Evolutionary conservation across 2,888 invertebrate species (phyloP), one percentile per base, ranked within the genome.

Genomic region (Sphecodes monilicornis): DNA sequence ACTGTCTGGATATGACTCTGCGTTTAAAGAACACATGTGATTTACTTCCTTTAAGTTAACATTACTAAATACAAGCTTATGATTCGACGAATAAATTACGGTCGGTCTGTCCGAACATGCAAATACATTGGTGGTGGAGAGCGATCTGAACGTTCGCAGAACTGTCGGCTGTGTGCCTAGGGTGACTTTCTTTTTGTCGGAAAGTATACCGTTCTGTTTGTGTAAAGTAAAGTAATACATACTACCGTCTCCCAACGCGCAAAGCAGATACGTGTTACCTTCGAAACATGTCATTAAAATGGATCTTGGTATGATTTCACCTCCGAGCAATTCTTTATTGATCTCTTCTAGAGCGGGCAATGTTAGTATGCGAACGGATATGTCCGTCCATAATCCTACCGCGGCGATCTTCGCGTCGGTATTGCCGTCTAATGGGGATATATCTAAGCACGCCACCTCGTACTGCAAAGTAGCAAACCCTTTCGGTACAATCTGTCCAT

Each of bases 41-140:
- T 98, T 98, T 0, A 99, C 98, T 94, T 98, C 98, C 92, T 98
- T 98, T 76, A 98, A 96, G 94, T 98, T 99, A 2, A 99, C 99
- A 95, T 99, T 99, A n/a, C 99, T 99, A 95, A 99, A 99, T 4
- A 99, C 99, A 50, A 99, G 96, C 95, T 99, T 99, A 94, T 99
- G 98, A 95, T 99, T 99, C n/a, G 99, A 99, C 8, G 99, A 99
- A 95, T 99, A 99, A 90, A 99, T 99, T 22, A 99, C 99, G 0
- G 99, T 99, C 0, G 99, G 99, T 74, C 99, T 96, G 95, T 99
- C 99, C 0, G 99, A 99, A 95, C 99, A 99, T 36, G 99, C 99
- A 95, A 99, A 99, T 54, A 99, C 99, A 95, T 99, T 99, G 26
- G 98, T 98, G 0, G 99, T 99, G 22, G 98, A 97, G 76, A 98